Conservation (phyloP, 2,888 invertebrate species). For the Petrolisthes manimaculis region DNA sequence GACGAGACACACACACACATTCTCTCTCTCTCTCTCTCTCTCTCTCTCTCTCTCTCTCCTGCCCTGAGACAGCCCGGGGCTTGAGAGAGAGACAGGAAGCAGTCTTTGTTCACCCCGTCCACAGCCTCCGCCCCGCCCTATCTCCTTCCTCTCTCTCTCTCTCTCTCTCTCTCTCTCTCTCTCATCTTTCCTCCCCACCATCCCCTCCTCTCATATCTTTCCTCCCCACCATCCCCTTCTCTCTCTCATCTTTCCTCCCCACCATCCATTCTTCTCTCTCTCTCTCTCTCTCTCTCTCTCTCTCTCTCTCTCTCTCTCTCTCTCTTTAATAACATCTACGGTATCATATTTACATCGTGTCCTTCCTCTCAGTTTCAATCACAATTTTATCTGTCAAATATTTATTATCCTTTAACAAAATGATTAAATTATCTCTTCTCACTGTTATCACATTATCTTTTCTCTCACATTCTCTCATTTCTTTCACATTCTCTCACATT, state of each 20-base stretch:
- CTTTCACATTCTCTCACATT: too few species aligned
- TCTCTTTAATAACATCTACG: not conserved
- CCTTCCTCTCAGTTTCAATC: not conserved
- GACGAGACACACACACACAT: too few species aligned
- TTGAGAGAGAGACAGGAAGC: conserved; percentile 57
- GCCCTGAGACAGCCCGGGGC: conserved; percentile 24
- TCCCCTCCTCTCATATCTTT: not conserved
- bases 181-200: not conserved
- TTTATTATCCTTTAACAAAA: too few species aligned
- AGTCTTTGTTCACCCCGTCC: conserved; percentile 54
- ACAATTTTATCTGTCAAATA: too few species aligned
- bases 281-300: not conserved
- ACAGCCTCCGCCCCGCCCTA: conserved; percentile 17
- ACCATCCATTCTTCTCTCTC: not conserved
- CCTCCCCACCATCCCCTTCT: not conserved
- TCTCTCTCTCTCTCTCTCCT: not conserved
- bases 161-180: conserved; percentile 30
- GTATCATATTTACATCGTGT: not conserved
- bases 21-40: not conserved
- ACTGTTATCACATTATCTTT: too few species aligned
- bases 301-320: not conserved
- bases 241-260: not conserved
- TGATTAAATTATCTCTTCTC: too few species aligned
- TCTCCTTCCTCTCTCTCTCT: conserved; percentile 28
- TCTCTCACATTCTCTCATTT: too few species aligned